Evolutionary conservation across 2,888 invertebrate species (phyloP), one percentile per base, ranked within the genome.

Genomic region (Volucella inanis): DNA sequence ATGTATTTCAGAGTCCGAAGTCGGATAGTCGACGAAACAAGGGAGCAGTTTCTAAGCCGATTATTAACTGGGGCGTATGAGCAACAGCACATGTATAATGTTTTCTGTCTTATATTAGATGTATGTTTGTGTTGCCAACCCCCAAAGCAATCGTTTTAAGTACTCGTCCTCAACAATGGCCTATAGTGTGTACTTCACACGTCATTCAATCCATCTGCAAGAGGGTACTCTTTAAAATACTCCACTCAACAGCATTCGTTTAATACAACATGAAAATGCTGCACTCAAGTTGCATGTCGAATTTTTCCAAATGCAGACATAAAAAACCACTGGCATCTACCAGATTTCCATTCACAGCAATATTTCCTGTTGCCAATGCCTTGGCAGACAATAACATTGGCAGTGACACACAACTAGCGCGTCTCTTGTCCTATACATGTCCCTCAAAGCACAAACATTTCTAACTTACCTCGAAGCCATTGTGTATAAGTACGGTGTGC

Each of bases 51-150:
- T 54, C 49, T 79, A 71, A 84, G 75, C 59, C 74, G 75, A 79
- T 84, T 84, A 75, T 79, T 79, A 75, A 79, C 79, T 79, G 65
- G 77, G 57, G 64, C 77, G 62, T 68, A 68, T 68, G 72, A 79
- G 70, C 59, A 83, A 74, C 74, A 78, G 54, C 47, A 54, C 68
- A 55, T 50, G 22, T 22, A 22, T 22, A 22, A 22, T 11, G 57
- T 14, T 11, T 55, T 22, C 12, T 45, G 15, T 18, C 31, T 12
- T 31, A 4, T 3, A 31, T 31, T 6, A 31, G 31, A 31, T 31
- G 31, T 6, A 31, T 31, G 31, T 31, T 31, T 31, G 31, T 31
- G 6, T 31, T 31, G 14, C n/a, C 9, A 18, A 43, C 14, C 54
- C 64, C 12, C 47, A 22, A 78, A 71, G 39, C 59, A 72, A 45